phyloP scores from a whole-genome alignment of 2,888 invertebrate species.

The Aphrophora alni region DNA sequence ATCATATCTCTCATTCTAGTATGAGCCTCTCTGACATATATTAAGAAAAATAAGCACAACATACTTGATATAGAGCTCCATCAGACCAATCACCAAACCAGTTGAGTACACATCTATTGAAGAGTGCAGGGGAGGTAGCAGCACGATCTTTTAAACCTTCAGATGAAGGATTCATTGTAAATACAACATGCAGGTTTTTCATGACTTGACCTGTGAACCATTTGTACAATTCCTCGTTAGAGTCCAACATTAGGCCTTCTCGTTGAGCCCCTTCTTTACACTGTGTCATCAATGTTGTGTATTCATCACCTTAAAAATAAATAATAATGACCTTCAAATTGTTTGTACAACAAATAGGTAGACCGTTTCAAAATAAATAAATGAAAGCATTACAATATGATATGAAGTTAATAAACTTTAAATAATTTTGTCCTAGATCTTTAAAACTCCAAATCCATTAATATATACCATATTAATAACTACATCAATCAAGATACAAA shows the following conservation, averaged over 20 bases:
- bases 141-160: constrained; percentile 98
- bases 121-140: constrained; percentile 97
- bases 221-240: constrained; percentile 98
- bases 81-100: constrained; percentile 99
- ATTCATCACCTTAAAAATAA: constrained; percentile 81
- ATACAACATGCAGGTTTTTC: constrained; percentile 98
- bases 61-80: constrained; percentile 87
- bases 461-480: too few relatives aligned
- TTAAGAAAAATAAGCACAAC: too few relatives aligned
- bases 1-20: too few relatives aligned
- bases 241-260: constrained; percentile 98
- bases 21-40: too few relatives aligned
- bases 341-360: too few relatives aligned
- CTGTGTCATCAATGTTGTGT: constrained; percentile 98
- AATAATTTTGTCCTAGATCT: too few relatives aligned
- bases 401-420: too few relatives aligned
- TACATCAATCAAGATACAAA: too few relatives aligned
- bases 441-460: too few relatives aligned
- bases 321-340: not conserved
- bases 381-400: too few relatives aligned
- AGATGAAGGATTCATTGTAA: constrained; percentile 99
- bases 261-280: constrained; percentile 99
- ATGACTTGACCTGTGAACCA: constrained; percentile 99
- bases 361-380: too few relatives aligned
- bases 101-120: constrained; percentile 84